A percentile compares a stretch with the other conserved stretches of the same genome.
phyloP scores from a whole-genome alignment of 2,888 invertebrate species.

The Netelia melanura region DNA sequence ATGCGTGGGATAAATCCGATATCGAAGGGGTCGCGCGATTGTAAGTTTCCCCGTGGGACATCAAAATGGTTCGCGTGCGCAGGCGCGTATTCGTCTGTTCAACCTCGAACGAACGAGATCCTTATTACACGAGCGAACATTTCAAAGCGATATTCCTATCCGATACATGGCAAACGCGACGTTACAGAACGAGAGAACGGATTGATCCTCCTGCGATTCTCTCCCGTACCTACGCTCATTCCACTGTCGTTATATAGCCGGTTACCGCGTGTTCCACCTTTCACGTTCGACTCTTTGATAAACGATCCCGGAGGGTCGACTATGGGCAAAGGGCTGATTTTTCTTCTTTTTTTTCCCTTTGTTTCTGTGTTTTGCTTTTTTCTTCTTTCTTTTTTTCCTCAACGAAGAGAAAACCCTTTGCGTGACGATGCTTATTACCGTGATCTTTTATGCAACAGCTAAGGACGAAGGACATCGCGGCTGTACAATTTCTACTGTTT shows the following conservation, averaged over 20 bases:
- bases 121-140: slow-evolving; percentile 62
- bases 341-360: not conserved
- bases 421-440: not conserved
- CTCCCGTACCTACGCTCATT: not conserved
- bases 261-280: slow-evolving; percentile 17
- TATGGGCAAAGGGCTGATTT: slow-evolving; percentile 23
- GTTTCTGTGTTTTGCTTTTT: not conserved
- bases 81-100: slow-evolving; percentile 44
- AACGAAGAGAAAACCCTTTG: slow-evolving; percentile 2
- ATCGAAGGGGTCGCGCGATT: slow-evolving; percentile 52
- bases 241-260: slow-evolving; percentile 8
- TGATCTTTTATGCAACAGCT: not conserved
- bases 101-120: slow-evolving; percentile 55
- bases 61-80: not conserved
- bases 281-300: slow-evolving; percentile 34
- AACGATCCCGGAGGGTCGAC: not conserved
- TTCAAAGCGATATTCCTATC: slow-evolving; percentile 62
- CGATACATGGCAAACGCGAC: slow-evolving; percentile 26
- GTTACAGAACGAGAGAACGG: slow-evolving; percentile 16
- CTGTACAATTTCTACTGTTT: too few species aligned
- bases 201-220: slow-evolving; percentile 42
- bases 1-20: slow-evolving; percentile 25
- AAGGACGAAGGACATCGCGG: not conserved
- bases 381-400: slow-evolving; percentile 2
- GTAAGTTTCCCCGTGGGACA: slow-evolving; percentile 38